These are phyloP conservation scores for Rhegmatorhina hoffmannsi DNA, from an alignment of 2,113 vertebrate genomes.

Conservation along the genomic window DNA sequence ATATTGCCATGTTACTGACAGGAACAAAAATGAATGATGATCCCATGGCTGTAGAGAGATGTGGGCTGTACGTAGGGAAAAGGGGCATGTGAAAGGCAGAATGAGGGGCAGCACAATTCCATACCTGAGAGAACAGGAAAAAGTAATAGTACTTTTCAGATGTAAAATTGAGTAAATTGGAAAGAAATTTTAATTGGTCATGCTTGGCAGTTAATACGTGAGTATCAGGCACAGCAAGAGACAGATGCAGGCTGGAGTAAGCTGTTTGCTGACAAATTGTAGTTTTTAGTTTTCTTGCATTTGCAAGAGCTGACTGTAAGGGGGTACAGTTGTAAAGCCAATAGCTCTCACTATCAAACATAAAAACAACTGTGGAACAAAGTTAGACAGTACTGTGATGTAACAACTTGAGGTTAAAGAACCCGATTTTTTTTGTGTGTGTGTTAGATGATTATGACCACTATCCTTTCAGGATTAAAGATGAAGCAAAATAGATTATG, in stretches of 20 bases:
- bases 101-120: neutral
- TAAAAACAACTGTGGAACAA: neutral
- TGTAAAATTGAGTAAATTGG: neutral
- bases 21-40: neutral
- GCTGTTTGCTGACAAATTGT: neutral
- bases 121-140: neutral
- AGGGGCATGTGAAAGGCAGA: fast-evolving
- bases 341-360: neutral
- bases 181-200: neutral
- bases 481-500: neutral
- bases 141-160: neutral
- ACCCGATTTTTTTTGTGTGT: neutral
- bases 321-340: neutral
- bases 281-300: neutral
- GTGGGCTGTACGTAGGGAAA: neutral
- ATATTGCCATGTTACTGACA: neutral
- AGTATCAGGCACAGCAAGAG: neutral
- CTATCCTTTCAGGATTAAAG: neutral
- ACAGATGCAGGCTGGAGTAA: neutral
- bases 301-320: neutral
- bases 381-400: neutral
- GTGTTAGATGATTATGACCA: neutral
- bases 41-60: neutral
- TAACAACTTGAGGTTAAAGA: neutral
- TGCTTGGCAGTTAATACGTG: neutral